Percentiles rank a stretch among this genome's conserved stretches.
These are phyloP conservation scores for Troilus luridus DNA, from an alignment of 2,888 invertebrate genomes.

Conservation along the genomic window DNA sequence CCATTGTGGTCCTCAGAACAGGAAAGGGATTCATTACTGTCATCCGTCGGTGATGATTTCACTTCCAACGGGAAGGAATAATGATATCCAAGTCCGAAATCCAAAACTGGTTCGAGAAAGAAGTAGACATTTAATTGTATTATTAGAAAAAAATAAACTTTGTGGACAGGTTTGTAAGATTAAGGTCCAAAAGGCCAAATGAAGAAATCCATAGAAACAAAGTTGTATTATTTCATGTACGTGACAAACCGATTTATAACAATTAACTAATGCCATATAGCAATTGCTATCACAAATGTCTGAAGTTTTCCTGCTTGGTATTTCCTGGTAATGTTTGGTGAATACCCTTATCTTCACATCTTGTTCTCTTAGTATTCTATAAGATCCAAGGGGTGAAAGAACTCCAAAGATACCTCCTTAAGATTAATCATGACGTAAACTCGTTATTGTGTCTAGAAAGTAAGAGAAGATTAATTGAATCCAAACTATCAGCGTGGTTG, in stretches of 20 bases:
- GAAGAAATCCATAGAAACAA: too few species aligned
- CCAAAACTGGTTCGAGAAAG: neutral
- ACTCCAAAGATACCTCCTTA: neutral
- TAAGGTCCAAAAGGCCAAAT: too few species aligned
- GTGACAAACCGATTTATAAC: too few species aligned
- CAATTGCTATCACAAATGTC: neutral
- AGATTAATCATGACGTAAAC: neutral
- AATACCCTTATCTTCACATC: neutral
- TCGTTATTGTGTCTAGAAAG: neutral
- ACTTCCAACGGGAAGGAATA: neutral
- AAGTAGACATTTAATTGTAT: too few species aligned
- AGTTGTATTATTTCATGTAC: too few species aligned
- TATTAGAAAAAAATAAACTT: too few species aligned
- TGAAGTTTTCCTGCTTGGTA: neutral
- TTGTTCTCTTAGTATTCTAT: neutral
- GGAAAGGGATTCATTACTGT: conserved; percentile 10
- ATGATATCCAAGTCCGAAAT: neutral
- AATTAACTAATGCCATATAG: too few species aligned
- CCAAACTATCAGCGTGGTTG: neutral
- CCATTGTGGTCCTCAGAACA: neutral
- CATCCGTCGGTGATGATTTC: conserved; percentile 11
- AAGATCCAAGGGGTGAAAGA: neutral
- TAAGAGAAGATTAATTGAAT: neutral
- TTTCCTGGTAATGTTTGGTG: neutral
- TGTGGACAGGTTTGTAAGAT: neutral